phyloP scores from a whole-genome alignment of 2,888 invertebrate species.

The Plebejus melissa region DNA sequence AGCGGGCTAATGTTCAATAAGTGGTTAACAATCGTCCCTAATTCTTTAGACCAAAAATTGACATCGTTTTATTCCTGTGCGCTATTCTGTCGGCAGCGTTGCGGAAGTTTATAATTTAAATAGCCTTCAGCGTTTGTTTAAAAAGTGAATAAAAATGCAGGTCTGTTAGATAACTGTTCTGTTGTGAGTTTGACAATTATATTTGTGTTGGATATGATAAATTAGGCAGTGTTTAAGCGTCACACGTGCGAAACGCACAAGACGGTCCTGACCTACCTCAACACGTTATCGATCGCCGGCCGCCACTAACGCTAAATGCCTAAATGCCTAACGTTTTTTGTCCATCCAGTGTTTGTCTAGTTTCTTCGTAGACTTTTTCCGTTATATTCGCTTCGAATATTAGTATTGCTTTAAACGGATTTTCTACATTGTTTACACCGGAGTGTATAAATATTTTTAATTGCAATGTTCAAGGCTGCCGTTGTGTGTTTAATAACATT shows the following conservation, averaged over 20 bases:
- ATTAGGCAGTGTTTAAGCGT: conserved; percentile 29
- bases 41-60: conserved; percentile 40
- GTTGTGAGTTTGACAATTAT: not conserved
- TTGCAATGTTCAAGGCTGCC: conserved; percentile 5
- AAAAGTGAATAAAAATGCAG: conserved; percentile 8
- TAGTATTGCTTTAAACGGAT: not conserved
- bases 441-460: conserved; percentile 11
- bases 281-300: conserved; percentile 65
- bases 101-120: conserved; percentile 35
- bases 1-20: conserved; percentile 35
- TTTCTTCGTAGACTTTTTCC: conserved; percentile 34
- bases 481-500: conserved; percentile 9
- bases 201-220: not conserved
- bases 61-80: conserved; percentile 36
- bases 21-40: conserved; percentile 40
- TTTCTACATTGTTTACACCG: conserved; percentile 8
- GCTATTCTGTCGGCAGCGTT: conserved; percentile 36
- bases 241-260: conserved; percentile 42
- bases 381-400: not conserved
- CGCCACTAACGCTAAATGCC: conserved; percentile 45
- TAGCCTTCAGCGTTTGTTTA: conserved; percentile 20
- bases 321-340: conserved; percentile 45
- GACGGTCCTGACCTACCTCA: conserved; percentile 66
- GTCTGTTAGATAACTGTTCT: not conserved
- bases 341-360: conserved; percentile 34